A percentile compares a stretch with the other conserved stretches of the same genome.
These are phyloP conservation scores for Oryctes rhinoceros DNA, from an alignment of 1,140 invertebrate genomes.

Conservation along the genomic window DNA sequence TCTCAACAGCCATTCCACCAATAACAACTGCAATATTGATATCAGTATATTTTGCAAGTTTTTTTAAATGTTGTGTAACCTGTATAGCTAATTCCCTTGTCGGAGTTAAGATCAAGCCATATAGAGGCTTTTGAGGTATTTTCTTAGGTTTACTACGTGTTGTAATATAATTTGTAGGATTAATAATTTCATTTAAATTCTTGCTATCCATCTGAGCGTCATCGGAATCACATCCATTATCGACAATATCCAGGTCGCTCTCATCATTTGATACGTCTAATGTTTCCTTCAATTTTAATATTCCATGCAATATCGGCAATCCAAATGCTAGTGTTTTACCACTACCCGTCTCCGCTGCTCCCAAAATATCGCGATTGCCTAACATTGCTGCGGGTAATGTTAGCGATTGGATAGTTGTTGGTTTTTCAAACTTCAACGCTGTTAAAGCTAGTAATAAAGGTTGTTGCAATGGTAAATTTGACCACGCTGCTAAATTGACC, in stretches of 20 bases:
- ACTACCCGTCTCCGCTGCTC: conserved; percentile 97
- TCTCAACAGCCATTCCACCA: conserved; percentile 89
- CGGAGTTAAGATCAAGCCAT: conserved; percentile 90
- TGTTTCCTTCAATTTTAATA: conserved; percentile 74
- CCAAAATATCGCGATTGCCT: conserved; percentile 85
- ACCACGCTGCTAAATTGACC: conserved; percentile 69
- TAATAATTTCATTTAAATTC: too few species aligned
- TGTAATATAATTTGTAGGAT: too few species aligned
- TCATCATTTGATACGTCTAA: conserved; percentile 57
- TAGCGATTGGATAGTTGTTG: conserved; percentile 84
- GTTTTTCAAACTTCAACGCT: conserved; percentile 79
- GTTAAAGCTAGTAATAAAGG: conserved; percentile 77
- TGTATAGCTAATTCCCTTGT: conserved; percentile 96
- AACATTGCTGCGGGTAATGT: conserved; percentile 86
- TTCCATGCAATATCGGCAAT: conserved; percentile 88
- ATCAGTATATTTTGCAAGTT: conserved; percentile 82
- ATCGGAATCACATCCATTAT: too few species aligned
- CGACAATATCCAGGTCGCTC: background rate
- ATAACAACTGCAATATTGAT: conserved; percentile 80
- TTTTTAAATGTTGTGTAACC: conserved; percentile 85
- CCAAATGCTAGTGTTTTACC: conserved; percentile 98
- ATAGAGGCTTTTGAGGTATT: conserved; percentile 68
- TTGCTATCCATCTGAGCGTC: too few species aligned
- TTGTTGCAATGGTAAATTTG: conserved; percentile 72
- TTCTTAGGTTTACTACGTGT: conserved; percentile 70